Percentiles rank a stretch among this genome's conserved stretches.
These are phyloP conservation scores for Setipinna tenuifilis DNA, from an alignment of 2,797 vertebrate species.

Conservation along the genomic window DNA sequence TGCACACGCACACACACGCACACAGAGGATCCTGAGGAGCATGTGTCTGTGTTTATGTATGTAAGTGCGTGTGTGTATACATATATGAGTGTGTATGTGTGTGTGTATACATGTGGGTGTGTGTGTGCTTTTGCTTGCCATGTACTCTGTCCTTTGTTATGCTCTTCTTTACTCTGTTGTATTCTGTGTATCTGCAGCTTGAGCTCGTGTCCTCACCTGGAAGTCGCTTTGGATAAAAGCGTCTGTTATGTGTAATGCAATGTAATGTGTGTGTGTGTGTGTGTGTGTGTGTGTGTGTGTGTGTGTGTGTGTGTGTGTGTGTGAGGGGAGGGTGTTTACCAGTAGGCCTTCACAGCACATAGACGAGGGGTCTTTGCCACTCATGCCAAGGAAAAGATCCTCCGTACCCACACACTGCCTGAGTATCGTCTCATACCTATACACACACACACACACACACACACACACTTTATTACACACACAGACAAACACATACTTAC, in stretches of 20 bases:
- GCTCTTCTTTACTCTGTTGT: too few relatives aligned
- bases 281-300: too few relatives aligned
- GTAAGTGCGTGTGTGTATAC: too few relatives aligned
- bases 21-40: neutral
- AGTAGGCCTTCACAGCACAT: conserved; percentile 91
- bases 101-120: too few relatives aligned
- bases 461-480: neutral
- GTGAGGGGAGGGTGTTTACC: conserved; percentile 81
- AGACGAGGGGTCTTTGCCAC: conserved; percentile 86
- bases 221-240: too few relatives aligned
- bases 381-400: conserved; percentile 88
- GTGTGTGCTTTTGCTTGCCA: too few relatives aligned
- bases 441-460: conserved; percentile 34
- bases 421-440: conserved; percentile 88
- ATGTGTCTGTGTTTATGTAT: too few relatives aligned
- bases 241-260: too few relatives aligned
- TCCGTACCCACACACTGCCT: conserved; percentile 89
- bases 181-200: too few relatives aligned
- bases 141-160: too few relatives aligned
- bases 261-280: too few relatives aligned
- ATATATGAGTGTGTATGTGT: neutral
- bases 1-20: neutral
- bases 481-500: neutral
- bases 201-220: too few relatives aligned
- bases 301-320: neutral